A percentile compares a stretch with the other conserved stretches of the same genome.
Evolutionary conservation across 1,140 invertebrate genomes (phyloP).

Genomic region (Lepidurus apus): DNA sequence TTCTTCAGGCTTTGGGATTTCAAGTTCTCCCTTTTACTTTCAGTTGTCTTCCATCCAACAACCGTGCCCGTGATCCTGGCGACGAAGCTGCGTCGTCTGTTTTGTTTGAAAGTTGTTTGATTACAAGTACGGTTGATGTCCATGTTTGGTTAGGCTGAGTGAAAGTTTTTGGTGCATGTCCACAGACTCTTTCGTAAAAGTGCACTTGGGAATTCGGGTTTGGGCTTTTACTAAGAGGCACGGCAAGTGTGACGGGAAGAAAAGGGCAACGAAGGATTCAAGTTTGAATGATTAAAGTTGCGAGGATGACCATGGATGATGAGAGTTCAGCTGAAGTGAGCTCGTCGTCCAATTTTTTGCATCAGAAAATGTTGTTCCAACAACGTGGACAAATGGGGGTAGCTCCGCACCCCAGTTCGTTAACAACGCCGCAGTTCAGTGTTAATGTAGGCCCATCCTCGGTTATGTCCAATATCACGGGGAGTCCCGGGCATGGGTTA

Average conservation of each 20-base stretch:
- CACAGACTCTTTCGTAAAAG: neutral
- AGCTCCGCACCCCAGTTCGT: neutral
- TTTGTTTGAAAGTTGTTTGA: neutral
- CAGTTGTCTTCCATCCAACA: conserved; percentile 5
- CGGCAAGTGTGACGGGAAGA: too few species aligned
- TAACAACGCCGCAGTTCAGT: neutral
- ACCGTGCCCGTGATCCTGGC: conserved; percentile 12
- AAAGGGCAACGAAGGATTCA: neutral
- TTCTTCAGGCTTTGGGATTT: neutral
- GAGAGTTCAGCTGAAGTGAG: conserved; percentile 69
- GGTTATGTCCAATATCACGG: conserved; percentile 3
- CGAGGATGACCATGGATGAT: conserved; percentile 50
- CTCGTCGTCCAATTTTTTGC: conserved; percentile 50
- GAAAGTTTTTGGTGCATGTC: neutral
- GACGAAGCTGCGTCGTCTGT: conserved; percentile 13
- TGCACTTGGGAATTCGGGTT: neutral
- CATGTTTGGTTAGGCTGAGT: neutral
- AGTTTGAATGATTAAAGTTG: conserved; percentile 21
- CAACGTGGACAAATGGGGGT: conserved; percentile 26
- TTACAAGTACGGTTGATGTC: neutral
- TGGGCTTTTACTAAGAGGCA: too few species aligned
- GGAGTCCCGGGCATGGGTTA: conserved; percentile 3
- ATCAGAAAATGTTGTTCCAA: conserved; percentile 25
- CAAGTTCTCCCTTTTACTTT: conserved; percentile 22
- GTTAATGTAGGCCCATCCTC: neutral